Conservation (phyloP, 2,113 vertebrate genomes). For the Nerophis ophidion region DNA sequence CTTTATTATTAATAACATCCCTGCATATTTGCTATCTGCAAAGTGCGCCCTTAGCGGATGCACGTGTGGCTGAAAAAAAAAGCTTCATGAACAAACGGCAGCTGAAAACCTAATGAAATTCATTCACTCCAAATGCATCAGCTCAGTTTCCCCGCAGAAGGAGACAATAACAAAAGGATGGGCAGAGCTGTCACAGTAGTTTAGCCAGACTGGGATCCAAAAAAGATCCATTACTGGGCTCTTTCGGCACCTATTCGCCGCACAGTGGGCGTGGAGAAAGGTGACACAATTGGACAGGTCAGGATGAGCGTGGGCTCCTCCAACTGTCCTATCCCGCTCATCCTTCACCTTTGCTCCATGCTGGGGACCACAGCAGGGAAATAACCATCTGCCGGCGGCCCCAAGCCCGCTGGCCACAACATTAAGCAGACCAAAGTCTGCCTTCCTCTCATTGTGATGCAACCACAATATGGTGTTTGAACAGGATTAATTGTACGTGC, state of each 20-base stretch:
- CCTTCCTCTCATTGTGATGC: too few relatives aligned
- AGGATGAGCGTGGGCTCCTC: conserved; percentile 33
- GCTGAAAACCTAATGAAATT: conserved; percentile 40
- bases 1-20: conserved; percentile 35
- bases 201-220: conserved; percentile 39
- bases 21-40: conserved; percentile 22
- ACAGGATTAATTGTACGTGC: not conserved
- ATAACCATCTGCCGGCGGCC: too few relatives aligned
- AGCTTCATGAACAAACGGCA: not conserved
- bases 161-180: conserved; percentile 38
- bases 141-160: conserved; percentile 10
- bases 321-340: conserved; percentile 24
- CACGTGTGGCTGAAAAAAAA: conserved; percentile 1
- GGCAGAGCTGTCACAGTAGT: conserved; percentile 55
- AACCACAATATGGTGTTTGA: not conserved
- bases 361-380: conserved; percentile 5
- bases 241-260: conserved; percentile 56
- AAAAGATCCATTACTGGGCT: conserved; percentile 55
- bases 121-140: conserved; percentile 40
- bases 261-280: conserved; percentile 44
- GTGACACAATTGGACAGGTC: conserved; percentile 56
- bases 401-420: too few relatives aligned
- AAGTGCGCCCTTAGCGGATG: conserved; percentile 27
- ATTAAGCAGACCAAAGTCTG: too few relatives aligned
- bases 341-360: conserved; percentile 39